Evolutionary conservation across 2,797 vertebrate species (phyloP), one percentile per base, ranked within the genome.

Genomic region (Adrianichthys oophorus): DNA sequence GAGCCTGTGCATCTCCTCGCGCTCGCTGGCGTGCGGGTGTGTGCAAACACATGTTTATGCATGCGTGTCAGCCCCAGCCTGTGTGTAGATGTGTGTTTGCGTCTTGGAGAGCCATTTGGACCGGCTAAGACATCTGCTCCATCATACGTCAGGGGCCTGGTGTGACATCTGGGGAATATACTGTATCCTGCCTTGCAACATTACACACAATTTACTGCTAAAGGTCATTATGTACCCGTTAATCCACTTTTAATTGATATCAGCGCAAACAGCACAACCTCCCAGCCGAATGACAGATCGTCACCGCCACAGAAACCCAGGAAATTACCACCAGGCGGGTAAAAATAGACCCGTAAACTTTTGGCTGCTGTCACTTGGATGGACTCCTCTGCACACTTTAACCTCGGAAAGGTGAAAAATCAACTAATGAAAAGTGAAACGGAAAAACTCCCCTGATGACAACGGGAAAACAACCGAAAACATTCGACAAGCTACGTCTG

Each of bases 121-220:
- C 87, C 83, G 87, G 90, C 90, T 89, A 90, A 92, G 92, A 93
- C 92, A 93, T 93, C 92, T 93, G 92, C 91, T 91, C 91, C 90
- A 92, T 93, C 92, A 92, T 93, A 90, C 91, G 91, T 92, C 91
- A 90, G 91, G 90, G 90, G 90, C 91, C 91, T 90, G 89, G 88
- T 92, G 90, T 93, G 92, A 92, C 91, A 93, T 93, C 92, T 93
- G 92, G 92, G 92, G 92, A 93, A 91, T 92, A 92, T 92, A 93
- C 92, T 91, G 92, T 93, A 93, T 93, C 92, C 92, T 92, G 91
- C 91, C 90, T 92, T 92, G 92, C 92, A 92, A 93, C 92, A 93
- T 93, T 93, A 93, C 92, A 92, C 92, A 92, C 92, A 93, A 93
- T 93, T 93, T 93, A 93, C 92, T 92, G 91, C 91, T 93, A 93